Base-by-base conservation (phyloP, 2,797 vertebrate genomes). In the Phoebastria nigripes region DNA sequence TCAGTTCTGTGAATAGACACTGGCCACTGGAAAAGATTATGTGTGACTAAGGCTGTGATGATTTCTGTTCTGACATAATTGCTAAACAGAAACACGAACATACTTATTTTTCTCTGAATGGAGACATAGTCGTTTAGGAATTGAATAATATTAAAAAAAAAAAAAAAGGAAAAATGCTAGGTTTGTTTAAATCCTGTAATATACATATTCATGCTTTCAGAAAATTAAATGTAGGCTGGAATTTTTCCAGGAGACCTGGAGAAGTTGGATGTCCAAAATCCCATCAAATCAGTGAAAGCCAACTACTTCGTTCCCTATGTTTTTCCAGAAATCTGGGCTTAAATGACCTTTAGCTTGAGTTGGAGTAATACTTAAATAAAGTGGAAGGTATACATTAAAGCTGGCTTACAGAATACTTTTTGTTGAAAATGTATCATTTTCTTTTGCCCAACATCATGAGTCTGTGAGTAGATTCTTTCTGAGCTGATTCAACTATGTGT, bases 21-120 rank as follows among this genome's bases (percentile, higher is more conserved):
- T 72, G 97, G 54, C 96, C 93, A 90, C 96, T 98, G 94, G 96
- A 96, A 96, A 97, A 96, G 80, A 87, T 91, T 46, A 41, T 81
- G 72, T 94, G 69, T 95, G 92, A 80, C 94, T 95, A 81, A 82
- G 72, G 52, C 89, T 85, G 31, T 63, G 73, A 63, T 77, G 55
- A 80, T 86, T 89, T 81, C 81, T 95, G 2, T 73, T 94, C 67
- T 91, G 86, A 39, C 86, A 79, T 94, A 87, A 71, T 82, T 90
- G 58, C 82, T 55, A 41, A 97, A 92, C 63, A 90, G 79, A 84
- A 85, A 87, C 25, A 41, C 87, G 51, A 70, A 37, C 9, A 26
- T 67, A 52, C 31, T 58, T 67, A 10, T 41, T 96, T 88, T 95
- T 73, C n/a, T 87, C 73, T 89, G 59, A 86, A 25, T 62, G 39